Conservation (phyloP, 2,888 invertebrate genomes). For the Leptinotarsa rubiginosa region DNA sequence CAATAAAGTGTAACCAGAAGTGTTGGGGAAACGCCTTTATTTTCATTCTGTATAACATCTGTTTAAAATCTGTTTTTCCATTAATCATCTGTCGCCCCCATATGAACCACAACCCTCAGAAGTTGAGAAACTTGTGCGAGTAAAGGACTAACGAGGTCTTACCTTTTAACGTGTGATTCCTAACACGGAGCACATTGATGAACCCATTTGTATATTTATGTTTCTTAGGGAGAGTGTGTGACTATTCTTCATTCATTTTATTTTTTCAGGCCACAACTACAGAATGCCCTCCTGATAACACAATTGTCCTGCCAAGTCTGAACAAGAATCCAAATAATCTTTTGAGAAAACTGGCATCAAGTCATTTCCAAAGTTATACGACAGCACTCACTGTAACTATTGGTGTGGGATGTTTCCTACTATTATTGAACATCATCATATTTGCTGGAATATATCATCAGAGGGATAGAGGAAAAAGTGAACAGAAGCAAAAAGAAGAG, state of each 20-base stretch:
- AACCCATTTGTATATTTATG: too few species aligned
- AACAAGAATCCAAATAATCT: slow-evolving; percentile 74
- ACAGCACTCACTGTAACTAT: slow-evolving; percentile 90
- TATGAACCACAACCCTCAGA: too few species aligned
- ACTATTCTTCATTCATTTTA: background rate
- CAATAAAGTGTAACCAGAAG: too few species aligned
- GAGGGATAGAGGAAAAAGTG: slow-evolving; percentile 73
- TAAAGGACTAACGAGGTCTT: too few species aligned
- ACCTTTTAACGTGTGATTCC: too few species aligned
- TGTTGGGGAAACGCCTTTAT: too few species aligned
- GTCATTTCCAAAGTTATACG: slow-evolving; percentile 89
- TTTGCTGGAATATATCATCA: slow-evolving; percentile 92
- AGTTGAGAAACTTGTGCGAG: too few species aligned
- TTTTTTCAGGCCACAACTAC: slow-evolving; percentile 70
- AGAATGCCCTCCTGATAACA: slow-evolving; percentile 79
- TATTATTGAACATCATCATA: slow-evolving; percentile 85
- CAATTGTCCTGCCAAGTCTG: slow-evolving; percentile 64
- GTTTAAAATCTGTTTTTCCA: too few species aligned
- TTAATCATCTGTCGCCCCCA: too few species aligned
- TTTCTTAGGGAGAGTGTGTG: too few species aligned
- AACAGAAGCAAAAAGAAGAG: slow-evolving; percentile 74
- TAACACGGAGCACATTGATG: too few species aligned
- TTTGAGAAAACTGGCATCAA: slow-evolving; percentile 80
- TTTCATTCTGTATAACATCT: too few species aligned
- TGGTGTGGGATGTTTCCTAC: slow-evolving; percentile 85